Conservation (phyloP, 2,888 invertebrate genomes). For the Palloptera scutellata region DNA sequence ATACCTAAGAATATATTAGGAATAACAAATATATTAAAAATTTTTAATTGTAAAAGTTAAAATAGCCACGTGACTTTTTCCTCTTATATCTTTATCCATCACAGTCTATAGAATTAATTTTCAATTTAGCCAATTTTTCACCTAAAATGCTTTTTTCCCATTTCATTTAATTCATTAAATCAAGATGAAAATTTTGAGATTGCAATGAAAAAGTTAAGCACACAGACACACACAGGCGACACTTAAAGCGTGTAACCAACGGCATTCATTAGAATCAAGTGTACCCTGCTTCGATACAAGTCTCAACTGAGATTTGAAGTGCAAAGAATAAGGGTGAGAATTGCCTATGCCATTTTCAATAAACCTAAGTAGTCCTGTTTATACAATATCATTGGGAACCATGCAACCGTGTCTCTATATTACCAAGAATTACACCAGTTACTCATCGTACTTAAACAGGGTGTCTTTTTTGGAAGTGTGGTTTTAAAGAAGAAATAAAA, state of each 20-base stretch:
- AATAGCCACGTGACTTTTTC: too few relatives aligned
- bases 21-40: too few relatives aligned
- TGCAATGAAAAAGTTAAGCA: conserved; percentile 32
- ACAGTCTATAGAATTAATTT: conserved; percentile 19
- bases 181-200: conserved; percentile 46
- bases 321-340: neutral
- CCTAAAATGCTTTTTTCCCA: conserved; percentile 43
- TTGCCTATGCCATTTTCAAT: neutral
- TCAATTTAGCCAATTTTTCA: conserved; percentile 35
- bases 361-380: neutral
- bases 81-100: neutral
- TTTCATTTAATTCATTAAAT: conserved; percentile 55
- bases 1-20: too few relatives aligned
- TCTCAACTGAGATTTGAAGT: conserved; percentile 29
- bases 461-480: too few relatives aligned
- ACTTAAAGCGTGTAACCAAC: neutral
- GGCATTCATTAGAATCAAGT: neutral
- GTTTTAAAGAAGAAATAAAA: too few relatives aligned
- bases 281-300: neutral
- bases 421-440: too few relatives aligned
- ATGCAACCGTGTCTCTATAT: conserved; percentile 32
- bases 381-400: neutral
- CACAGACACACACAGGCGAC: neutral
- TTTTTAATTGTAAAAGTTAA: too few relatives aligned
- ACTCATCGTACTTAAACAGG: too few relatives aligned